Evolutionary conservation across 1,140 invertebrate species (phyloP), one percentile per base, ranked within the genome.

Genomic region (Formica exsecta): DNA sequence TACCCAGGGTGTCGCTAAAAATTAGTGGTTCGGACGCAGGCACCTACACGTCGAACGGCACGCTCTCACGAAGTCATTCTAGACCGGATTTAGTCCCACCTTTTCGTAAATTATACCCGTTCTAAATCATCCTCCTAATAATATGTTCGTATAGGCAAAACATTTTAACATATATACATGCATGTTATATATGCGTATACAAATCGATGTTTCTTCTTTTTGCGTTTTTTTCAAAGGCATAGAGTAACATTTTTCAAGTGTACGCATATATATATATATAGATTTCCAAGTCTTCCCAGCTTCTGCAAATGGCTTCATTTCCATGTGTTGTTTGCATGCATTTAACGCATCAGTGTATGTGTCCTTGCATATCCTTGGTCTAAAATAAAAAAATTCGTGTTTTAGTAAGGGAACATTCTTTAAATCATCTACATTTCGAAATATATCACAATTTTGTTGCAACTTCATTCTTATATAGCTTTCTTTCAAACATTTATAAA

Each of bases 1-100:
- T 95, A 76, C 95, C 95, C 16, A 92, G 95, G 73, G 95, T 93
- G 51, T 93, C 93, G 38, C 87, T 95, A 74, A 93, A 91, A 79
- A 79, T 91, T 70, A 85, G 79, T 73, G 91, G 92, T 79, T 94
- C 93, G 0, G 94, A 95, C 13, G 73, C 79, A 13, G 54, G 57
- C 25, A 91, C 92, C 38, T 91, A 88, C 77, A 92, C 93, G 22
- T 64, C 93, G 3, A 93, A 92, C 85, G 89, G 92, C 76, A 93
- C 92, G 77, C 83, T 94, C 51, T 84, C 93, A 29, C 91, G 94
- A 89, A 92, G 91, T 87, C 88, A 90, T 38, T 92, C 92, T 57
- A 92, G 91, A 44, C 87, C 90, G 22, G 91, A 91, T 73, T 75
- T 93, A 77, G 62, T 88, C 38, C 91, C 89, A 38, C 61, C 88